Base-by-base conservation (phyloP, 2,113 vertebrate species). In the Catagonus wagneri region DNA sequence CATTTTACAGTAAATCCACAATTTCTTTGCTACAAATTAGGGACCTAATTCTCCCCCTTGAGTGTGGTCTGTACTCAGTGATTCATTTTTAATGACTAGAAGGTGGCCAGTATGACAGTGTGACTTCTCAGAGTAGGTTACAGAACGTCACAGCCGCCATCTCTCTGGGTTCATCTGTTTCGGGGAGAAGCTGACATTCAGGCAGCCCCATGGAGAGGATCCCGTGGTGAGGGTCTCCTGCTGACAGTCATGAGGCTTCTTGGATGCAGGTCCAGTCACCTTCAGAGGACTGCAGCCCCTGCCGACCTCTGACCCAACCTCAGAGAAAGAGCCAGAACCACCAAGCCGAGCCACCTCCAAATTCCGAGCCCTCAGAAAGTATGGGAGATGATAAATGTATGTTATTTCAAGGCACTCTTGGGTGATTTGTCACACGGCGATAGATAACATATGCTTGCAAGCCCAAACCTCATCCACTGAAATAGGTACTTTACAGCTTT, bases 371-470 rank as follows among this genome's bases (percentile, higher is more conserved):
- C 36, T 15, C 34, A 15, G n/a, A n/a, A 44, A 25, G 54, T 5
- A 5, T 27, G 16, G 32, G n/a, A 29, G 66, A 20, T 27, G 11
- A 15, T 17, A 16, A 36, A 3, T 0, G 32, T 2, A 16, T n/a
- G 61, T 27, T 23, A 25, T 27, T 50, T 27, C 44, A n/a, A 84
- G 71, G 63, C 25, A 2, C 29, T 23, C 7, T 52, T 7, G 50
- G 50, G 27, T 44, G 12, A 32, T 68, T 23, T 29, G 68, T 79
- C 39, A 63, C 63, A 71, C 7, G 15, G 50, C 25, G 19, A 2
- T 17, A 34, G 56, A 39, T 25, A 19, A 12, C 20, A 8, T 4
- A 23, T 7, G 4, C 6, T 3, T 7, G 22, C 1, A 0, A 7
- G 74, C 44, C 22, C n/a, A 7, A 16, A 23, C 10, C 44, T 25